Evolutionary conservation across 30 jellyfish, hydroid and myxozoan genomes (phyloP), one percentile per base, ranked within the genome.

Genomic region (Turritopsis dohrnii): DNA sequence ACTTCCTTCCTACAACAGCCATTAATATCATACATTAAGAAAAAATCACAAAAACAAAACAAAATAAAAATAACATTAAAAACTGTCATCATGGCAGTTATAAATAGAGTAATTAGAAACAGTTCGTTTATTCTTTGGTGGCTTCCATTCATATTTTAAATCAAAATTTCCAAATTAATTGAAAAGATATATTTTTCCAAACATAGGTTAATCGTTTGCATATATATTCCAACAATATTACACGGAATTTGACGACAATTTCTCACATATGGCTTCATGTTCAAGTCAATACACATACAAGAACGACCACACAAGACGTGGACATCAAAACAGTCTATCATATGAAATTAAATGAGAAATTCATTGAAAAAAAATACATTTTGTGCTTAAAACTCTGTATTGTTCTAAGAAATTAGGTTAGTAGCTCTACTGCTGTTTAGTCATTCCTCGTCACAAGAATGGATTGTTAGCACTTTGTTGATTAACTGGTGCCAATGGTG

Each of bases 401-500:
- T 41, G 60, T 41, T 41, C 9, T 41, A 41, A 13, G 60, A 41
- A 41, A 41, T 41, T 41, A 41, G 60, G 60, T 41, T 41, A 13
- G 60, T 3, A 41, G 60, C 60, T 41, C 60, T 5, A 41, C 60
- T 41, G 60, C 60, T 13, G 60, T 5, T 41, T 41, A 41, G 9
- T 41, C 9, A 5, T 41, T 41, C 13, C 5, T 41, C 60, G 60
- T 74, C 83, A 82, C 24, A 86, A 88, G 71, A 90, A 90, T 19
- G 97, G 97, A 31, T 90, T 86, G 65, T 81, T 81, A 41, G 79
- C 89, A 28, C 81, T 79, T 53, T 41, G 69, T 53, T 41, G 66
- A 79, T 52, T 86, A 21, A 74, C 82, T 81, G 98, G 98, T 4
- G 72, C 52, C 65, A 93, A 72, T 3, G 98, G 98, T 16, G 88